Base-by-base conservation (phyloP, 2,888 invertebrate genomes). In the Ischnura elegans region DNA sequence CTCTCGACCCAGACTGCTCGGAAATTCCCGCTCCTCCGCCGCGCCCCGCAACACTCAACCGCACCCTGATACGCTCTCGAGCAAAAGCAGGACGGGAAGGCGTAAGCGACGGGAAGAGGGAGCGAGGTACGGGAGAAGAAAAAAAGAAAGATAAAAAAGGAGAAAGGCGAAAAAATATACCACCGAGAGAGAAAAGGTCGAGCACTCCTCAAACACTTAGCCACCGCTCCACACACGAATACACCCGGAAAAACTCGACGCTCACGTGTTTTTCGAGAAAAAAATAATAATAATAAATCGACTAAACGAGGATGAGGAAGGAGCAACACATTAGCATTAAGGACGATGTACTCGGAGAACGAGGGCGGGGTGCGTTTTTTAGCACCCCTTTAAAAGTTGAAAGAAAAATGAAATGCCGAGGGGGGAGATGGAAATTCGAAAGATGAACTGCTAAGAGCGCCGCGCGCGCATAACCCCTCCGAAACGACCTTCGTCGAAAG, bases 301-400 rank as follows among this genome's bases (percentile, higher is more conserved):
- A 76, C 36, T 10, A 90, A n/a, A n/a, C 19, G 21, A 10, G 61
- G 21, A 51, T 19, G 36, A 29, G 47, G 47, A 61, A 55, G 61
- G 55, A 90, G 90, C 90, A 90, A 90, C 90, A 90, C 90, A 90
- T 90, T 90, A 90, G 55, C 90, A 90, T 90, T 90, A 42, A 90
- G 61, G 55, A 61, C 43, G 90, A 90, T 90, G 90, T 55, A 61
- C 90, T 13, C 90, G 43, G 43, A 90, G 61, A 46, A 86, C 10
- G 86, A 46, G 86, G 45, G 0, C 16, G 43, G n/a, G n/a, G 86
- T 36, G 36, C 36, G 76, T 76, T 76, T 76, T n/a, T 76, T 76
- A 76, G n/a, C 76, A 16, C 29, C 29, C 76, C n/a, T 76, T 76
- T 36, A 76, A 61, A 61, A 47, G 55, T 55, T 61, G 21, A 25